A percentile compares a stretch with the other conserved stretches of the same genome.
Conservation (phyloP, 2,797 vertebrate genomes). For the Clarias laeviceps region DNA sequence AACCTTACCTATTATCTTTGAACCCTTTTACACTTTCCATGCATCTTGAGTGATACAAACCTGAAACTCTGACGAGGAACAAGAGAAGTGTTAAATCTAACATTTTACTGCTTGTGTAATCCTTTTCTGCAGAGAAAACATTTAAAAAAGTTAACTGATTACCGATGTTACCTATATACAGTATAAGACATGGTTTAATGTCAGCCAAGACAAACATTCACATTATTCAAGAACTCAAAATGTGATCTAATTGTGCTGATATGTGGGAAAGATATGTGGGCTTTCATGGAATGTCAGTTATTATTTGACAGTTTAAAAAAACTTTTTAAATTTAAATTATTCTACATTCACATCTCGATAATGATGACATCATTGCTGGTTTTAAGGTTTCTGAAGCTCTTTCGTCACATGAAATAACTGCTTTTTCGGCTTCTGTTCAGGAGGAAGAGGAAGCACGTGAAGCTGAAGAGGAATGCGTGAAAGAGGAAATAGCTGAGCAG, state of each 20-base stretch:
- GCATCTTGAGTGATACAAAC: neutral
- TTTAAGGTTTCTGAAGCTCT: neutral
- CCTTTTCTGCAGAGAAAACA: neutral
- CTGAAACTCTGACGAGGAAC: neutral
- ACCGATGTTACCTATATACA: neutral
- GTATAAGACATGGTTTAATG: neutral
- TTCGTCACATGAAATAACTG: neutral
- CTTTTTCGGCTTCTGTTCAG: slow-evolving; percentile 60
- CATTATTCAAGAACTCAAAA: neutral
- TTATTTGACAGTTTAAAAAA: neutral
- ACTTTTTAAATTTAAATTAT: neutral
- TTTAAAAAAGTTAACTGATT: neutral
- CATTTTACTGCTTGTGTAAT: neutral
- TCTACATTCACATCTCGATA: neutral
- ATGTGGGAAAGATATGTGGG: neutral
- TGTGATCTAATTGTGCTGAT: neutral
- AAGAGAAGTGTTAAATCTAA: neutral
- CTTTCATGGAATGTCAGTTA: neutral
- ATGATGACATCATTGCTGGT: neutral
- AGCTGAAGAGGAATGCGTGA: slow-evolving; percentile 75
- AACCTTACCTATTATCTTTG: neutral
- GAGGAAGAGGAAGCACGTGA: slow-evolving; percentile 84
- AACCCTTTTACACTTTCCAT: neutral
- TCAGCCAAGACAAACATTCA: neutral
- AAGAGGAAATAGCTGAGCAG: slow-evolving; percentile 80